Base-by-base conservation (phyloP, 2,797 vertebrate genomes). In the Erpetoichthys calabaricus region DNA sequence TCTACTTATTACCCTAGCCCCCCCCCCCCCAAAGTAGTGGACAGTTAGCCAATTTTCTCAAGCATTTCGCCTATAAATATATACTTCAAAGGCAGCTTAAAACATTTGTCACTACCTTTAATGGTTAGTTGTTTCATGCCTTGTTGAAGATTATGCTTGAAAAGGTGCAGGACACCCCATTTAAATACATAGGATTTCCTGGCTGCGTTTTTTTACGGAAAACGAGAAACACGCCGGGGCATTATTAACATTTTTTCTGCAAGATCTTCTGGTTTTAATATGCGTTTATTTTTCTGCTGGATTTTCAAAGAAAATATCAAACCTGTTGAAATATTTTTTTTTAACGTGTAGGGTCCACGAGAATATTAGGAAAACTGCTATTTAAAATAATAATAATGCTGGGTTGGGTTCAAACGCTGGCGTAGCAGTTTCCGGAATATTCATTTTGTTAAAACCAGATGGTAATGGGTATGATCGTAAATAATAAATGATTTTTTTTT, bases 91-190 rank as follows among this genome's bases (percentile, higher is more conserved):
- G 51, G 51, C 25, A 52, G 42, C 25, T 4, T 53, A 41, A 59
- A 45, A 45, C 51, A 54, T 54, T 53, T 42, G 57, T 45, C 44
- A 45, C 6, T 57, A n/a, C 73, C 74, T 77, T 77, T 81, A 82
- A 85, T 78, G 74, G 76, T 68, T 73, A 63, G 63, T 72, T 70
- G 79, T 84, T 81, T 83, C 77, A 83, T 82, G 81, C 77, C 75
- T 80, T 78, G 76, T 78, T 80, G 78, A 75, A 79, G 74, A 75
- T 77, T 71, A 56, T 70, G 63, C 58, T 54, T 68, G 63, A 66
- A 64, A 57, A 59, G 57, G 54, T 59, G 5, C 53, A 51, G 59
- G 69, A 65, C 61, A 59, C 54, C 53, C 57, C 25, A 57, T 55
- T 57, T 55, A 62, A 55, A 57, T 5, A 47, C 60, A 57, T 57